Conservation (phyloP, 2,797 vertebrate species). For the Hippopotamyrus pictus region DNA sequence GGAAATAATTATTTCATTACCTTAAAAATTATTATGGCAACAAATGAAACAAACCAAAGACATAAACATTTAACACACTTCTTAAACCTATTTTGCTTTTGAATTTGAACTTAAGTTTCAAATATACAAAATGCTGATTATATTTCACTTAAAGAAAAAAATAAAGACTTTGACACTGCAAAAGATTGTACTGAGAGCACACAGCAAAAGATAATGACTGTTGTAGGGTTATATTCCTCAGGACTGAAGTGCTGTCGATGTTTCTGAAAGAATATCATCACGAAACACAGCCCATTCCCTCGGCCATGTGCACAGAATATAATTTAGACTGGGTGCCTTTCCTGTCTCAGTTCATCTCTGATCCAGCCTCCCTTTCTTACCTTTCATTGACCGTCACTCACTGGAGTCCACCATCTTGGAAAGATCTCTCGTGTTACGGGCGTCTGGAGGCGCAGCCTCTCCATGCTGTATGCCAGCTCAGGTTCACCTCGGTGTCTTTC, state of each 20-base stretch:
- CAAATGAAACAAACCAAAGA: not conserved
- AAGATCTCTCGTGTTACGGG: conserved; percentile 48
- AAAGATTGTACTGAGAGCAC: not conserved
- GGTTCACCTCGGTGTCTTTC: conserved; percentile 28
- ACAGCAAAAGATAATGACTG: not conserved
- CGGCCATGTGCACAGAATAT: not conserved
- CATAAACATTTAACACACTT: not conserved
- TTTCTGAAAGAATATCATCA: not conserved
- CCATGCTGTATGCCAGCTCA: conserved; percentile 36
- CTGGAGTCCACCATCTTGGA: conserved; percentile 30
- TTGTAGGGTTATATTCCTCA: not conserved
- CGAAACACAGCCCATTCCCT: not conserved
- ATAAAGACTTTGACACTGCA: not conserved
- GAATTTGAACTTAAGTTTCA: not conserved
- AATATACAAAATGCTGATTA: not conserved
- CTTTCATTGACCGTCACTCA: conserved; percentile 37
- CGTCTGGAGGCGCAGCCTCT: conserved; percentile 53
- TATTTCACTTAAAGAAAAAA: not conserved
- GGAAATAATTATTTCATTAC: not conserved
- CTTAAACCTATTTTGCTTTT: not conserved
- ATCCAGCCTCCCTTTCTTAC: conserved; percentile 39
- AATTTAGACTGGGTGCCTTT: not conserved
- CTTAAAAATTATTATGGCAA: not conserved
- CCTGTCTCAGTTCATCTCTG: conserved; percentile 1
- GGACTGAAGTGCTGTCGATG: not conserved